Evolutionary conservation across 2,888 invertebrate genomes (phyloP).

Genomic region (Cerceris ruficornis): DNA sequence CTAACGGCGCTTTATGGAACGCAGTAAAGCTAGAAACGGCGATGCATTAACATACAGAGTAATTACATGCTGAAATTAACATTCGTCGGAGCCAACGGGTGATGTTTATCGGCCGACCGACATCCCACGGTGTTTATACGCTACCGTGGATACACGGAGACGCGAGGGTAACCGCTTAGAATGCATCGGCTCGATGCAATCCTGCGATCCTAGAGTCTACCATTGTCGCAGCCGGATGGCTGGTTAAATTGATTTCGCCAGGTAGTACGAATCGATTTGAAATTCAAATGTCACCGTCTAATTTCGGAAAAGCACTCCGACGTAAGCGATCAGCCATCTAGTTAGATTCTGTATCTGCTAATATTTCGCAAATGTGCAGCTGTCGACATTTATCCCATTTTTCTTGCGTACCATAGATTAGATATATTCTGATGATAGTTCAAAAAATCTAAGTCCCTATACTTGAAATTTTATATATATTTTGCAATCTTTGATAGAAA

Average conservation of each 20-base stretch:
- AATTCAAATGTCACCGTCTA: conserved; percentile 39
- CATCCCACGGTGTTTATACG: conserved; percentile 3
- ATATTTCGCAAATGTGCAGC: too few relatives aligned
- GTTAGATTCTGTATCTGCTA: neutral
- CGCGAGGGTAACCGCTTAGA: conserved; percentile 3
- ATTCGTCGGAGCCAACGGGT: conserved; percentile 8
- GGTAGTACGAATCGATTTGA: conserved; percentile 30
- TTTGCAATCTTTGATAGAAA: too few relatives aligned
- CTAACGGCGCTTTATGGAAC: conserved; percentile 7
- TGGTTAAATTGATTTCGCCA: conserved; percentile 42
- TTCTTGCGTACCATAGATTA: too few relatives aligned
- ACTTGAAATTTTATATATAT: too few relatives aligned
- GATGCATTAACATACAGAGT: neutral
- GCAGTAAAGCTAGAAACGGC: neutral
- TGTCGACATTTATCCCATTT: too few relatives aligned
- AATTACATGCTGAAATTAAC: conserved; percentile 5
- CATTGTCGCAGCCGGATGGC: conserved; percentile 42
- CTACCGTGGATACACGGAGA: neutral
- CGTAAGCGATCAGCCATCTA: neutral
- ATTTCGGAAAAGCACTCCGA: conserved; percentile 33
- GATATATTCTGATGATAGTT: too few relatives aligned
- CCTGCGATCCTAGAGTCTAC: neutral
- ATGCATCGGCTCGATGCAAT: conserved; percentile 7
- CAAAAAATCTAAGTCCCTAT: too few relatives aligned
- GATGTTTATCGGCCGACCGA: conserved; percentile 4